Conservation (phyloP, 1,140 invertebrate genomes). For the Leptestheria dahalacensis region DNA sequence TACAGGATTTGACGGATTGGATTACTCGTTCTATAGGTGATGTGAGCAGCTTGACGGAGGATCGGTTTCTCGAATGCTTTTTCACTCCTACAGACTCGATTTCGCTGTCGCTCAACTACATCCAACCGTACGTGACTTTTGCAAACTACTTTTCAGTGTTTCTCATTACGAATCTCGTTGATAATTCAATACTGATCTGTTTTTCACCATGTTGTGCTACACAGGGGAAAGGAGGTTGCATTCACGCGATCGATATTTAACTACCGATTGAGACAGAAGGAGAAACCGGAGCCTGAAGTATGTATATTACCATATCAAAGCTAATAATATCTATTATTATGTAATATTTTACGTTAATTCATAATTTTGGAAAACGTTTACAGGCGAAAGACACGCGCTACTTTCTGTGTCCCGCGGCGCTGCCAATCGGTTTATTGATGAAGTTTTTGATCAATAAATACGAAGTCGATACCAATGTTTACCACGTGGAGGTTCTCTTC, state of each 20-base stretch:
- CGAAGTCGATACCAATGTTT: constrained; percentile 4
- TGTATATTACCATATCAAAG: too few relatives aligned
- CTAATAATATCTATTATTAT: too few relatives aligned
- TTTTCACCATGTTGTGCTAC: too few relatives aligned
- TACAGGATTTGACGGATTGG: not conserved
- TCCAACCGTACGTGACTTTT: constrained; percentile 14
- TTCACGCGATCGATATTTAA: not conserved
- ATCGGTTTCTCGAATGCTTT: constrained; percentile 27
- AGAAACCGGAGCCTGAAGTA: not conserved
- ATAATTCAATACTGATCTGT: too few relatives aligned
- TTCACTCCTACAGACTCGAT: constrained; percentile 81
- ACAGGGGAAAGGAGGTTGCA: not conserved
- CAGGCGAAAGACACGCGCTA: constrained; percentile 7
- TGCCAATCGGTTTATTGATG: constrained; percentile 10
- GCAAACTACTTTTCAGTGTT: too few relatives aligned
- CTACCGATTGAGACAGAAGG: not conserved
- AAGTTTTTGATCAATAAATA: constrained; percentile 14
- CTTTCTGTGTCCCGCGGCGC: constrained; percentile 13
- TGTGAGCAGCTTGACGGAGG: not conserved
- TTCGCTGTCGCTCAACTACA: constrained; percentile 73
- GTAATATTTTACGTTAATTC: not conserved
- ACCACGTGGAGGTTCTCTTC: constrained; percentile 6
- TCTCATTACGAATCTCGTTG: too few relatives aligned
- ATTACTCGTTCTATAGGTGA: not conserved
- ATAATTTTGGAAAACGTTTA: not conserved